Conservation (phyloP, 2,888 invertebrate genomes). For the Rugalucina vietnamica region DNA sequence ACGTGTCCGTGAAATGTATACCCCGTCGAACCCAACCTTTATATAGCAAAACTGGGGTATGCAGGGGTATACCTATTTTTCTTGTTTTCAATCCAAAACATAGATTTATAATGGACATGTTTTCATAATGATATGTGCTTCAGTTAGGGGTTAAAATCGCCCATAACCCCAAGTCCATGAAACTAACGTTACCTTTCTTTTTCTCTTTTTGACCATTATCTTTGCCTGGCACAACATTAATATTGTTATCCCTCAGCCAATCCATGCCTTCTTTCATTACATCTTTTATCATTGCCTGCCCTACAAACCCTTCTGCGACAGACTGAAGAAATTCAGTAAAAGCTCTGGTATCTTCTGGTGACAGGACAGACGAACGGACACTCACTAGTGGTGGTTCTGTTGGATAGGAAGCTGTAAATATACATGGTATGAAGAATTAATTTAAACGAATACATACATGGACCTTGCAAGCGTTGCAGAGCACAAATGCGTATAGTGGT, state of each 20-base stretch:
- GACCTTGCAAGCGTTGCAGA: no score
- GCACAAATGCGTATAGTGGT: no score
- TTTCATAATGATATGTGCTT: no score
- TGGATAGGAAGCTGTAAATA: conserved; percentile 74
- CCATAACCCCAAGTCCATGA: conserved; percentile 23
- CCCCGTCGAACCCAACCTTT: no score
- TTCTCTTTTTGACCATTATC: conserved; percentile 25
- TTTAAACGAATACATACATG: no score
- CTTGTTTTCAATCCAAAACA: no score
- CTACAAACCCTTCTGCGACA: conserved; percentile 45
- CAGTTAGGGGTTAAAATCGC: no score
- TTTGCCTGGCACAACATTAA: conserved; percentile 26
- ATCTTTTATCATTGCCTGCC: conserved; percentile 37
- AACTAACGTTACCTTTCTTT: conserved; percentile 15
- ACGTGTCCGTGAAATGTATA: no score
- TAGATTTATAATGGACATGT: no score
- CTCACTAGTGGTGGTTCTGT: conserved; percentile 63
- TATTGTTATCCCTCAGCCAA: conserved; percentile 27
- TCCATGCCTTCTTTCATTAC: conserved; percentile 20
- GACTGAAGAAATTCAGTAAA: conserved; percentile 55
- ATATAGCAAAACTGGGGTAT: no score
- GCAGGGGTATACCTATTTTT: no score
- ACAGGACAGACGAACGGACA: conserved; percentile 64
- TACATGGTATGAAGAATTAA: no score
- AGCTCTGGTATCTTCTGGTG: conserved; percentile 49